Conservation (phyloP, 2,888 invertebrate genomes). For the Cheilosia pagana region DNA sequence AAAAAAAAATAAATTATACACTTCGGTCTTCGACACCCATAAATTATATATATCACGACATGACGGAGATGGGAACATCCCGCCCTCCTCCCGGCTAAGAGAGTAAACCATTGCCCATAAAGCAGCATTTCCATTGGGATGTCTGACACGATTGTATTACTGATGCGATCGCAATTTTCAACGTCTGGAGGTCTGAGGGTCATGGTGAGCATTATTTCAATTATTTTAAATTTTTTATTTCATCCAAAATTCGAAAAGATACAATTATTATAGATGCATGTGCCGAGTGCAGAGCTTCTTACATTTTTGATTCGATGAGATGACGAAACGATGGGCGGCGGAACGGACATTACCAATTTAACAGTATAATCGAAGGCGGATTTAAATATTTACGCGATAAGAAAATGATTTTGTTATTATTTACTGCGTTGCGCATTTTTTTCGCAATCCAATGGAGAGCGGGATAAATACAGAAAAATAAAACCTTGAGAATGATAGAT, state of each 20-base stretch:
- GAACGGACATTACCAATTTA: not conserved
- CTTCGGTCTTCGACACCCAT: conserved; percentile 8
- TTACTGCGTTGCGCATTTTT: conserved; percentile 24
- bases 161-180: conserved; percentile 20
- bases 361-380: conserved; percentile 48
- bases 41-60: conserved; percentile 30
- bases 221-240: not conserved
- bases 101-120: conserved; percentile 7
- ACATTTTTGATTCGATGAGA: conserved; percentile 7
- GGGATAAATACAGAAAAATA: too few relatives aligned
- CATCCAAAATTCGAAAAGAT: not conserved
- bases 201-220: not conserved
- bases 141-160: conserved; percentile 29
- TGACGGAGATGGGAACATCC: not conserved
- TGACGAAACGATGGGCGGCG: not conserved
- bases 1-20: conserved; percentile 18
- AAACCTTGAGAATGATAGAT: conserved; percentile 55
- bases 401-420: conserved; percentile 35
- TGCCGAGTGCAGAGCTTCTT: not conserved
- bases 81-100: not conserved
- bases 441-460: not conserved
- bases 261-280: too few relatives aligned
- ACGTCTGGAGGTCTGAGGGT: conserved; percentile 45
- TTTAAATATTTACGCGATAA: conserved; percentile 42
- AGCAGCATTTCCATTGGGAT: conserved; percentile 41